phyloP scores from a whole-genome alignment of 2,888 invertebrate species.

The Arctia plantaginis region DNA sequence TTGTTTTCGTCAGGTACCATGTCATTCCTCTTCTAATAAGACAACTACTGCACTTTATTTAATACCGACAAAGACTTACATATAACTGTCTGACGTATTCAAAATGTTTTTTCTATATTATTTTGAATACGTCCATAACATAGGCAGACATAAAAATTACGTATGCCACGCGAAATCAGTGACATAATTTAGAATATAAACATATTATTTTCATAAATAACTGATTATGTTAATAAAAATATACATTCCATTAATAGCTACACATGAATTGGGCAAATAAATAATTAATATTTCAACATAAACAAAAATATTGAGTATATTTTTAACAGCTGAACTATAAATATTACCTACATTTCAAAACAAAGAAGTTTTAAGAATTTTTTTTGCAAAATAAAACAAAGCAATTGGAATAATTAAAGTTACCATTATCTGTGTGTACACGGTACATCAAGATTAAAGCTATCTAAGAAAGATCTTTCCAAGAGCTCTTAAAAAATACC shows the following conservation, averaged over 20 bases:
- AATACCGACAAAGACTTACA: conserved; percentile 20
- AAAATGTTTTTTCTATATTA: too few relatives aligned
- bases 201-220: neutral
- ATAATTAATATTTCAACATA: conserved; percentile 8
- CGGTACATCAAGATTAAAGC: conserved; percentile 58
- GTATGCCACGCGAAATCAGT: neutral
- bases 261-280: neutral
- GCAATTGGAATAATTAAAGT: conserved; percentile 51
- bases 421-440: conserved; percentile 48
- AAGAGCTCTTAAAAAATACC: conserved; percentile 58
- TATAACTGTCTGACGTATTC: too few relatives aligned
- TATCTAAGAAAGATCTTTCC: conserved; percentile 58
- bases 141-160: neutral
- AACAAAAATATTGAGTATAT: conserved; percentile 11
- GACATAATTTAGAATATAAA: neutral
- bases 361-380: neutral
- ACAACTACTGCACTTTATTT: conserved; percentile 27
- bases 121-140: neutral
- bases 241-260: neutral
- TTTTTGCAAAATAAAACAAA: conserved; percentile 27
- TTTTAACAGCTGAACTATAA: conserved; percentile 31
- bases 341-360: conserved; percentile 18
- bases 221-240: neutral
- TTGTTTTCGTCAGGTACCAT: conserved; percentile 53
- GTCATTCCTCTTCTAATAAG: conserved; percentile 54